These are phyloP conservation scores for Muscicapa striata DNA, from an alignment of 2,797 vertebrate species.

Conservation along the genomic window DNA sequence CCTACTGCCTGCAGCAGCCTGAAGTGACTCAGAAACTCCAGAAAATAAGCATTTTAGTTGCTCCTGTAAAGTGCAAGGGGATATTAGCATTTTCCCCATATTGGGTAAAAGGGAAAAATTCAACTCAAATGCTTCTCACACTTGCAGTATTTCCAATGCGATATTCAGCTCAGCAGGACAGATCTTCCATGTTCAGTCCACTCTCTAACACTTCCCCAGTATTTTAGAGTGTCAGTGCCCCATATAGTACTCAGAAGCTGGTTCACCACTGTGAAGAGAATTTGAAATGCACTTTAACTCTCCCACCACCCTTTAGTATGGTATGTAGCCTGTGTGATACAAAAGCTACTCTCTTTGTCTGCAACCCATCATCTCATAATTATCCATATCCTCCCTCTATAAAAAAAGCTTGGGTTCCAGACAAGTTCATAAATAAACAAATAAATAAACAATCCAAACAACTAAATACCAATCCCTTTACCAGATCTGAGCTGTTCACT, in stretches of 20 bases:
- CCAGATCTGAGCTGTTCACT: neutral
- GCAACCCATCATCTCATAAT: neutral
- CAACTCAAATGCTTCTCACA: neutral
- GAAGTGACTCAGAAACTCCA: neutral
- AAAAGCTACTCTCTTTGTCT: neutral
- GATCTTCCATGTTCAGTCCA: neutral
- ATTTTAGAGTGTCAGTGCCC: neutral
- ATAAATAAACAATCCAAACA: neutral
- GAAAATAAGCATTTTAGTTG: neutral
- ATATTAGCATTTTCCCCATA: neutral
- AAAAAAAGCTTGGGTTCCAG: neutral
- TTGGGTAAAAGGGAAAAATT: neutral
- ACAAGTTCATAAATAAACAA: neutral
- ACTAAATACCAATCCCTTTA: neutral
- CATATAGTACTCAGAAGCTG: neutral
- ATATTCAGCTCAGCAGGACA: neutral
- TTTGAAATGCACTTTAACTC: neutral
- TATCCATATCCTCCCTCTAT: fast-evolving
- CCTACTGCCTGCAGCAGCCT: neutral
- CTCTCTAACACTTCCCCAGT: neutral
- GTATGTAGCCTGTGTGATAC: fast-evolving
- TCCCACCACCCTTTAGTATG: neutral
- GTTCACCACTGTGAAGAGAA: neutral
- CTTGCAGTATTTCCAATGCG: neutral
- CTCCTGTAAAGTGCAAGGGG: neutral